A percentile compares a stretch with the other conserved stretches of the same genome.
These are phyloP conservation scores for Cecidostiba fungosa DNA, from an alignment of 2,888 invertebrate genomes.

Conservation along the genomic window DNA sequence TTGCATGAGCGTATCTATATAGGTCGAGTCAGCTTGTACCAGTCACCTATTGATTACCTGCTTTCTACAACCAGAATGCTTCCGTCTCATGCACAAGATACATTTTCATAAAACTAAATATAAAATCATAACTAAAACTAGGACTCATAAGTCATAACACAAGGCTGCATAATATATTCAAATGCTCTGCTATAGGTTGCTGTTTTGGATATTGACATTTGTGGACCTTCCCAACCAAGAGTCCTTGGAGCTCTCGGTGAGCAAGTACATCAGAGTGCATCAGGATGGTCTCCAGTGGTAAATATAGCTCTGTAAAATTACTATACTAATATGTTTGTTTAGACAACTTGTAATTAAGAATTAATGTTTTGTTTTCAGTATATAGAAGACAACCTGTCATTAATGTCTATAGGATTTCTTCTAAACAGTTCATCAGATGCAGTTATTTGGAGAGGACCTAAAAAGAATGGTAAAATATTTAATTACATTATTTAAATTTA, in stretches of 20 bases:
- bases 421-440: conserved; percentile 94
- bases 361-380: conserved; percentile 82
- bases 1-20: conserved; percentile 67
- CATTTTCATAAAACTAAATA: conserved; percentile 56
- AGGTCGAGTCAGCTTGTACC: conserved; percentile 75
- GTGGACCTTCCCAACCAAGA: conserved; percentile 98
- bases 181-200: conserved; percentile 86
- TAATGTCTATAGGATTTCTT: conserved; percentile 98
- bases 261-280: conserved; percentile 97
- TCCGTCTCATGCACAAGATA: conserved; percentile 54
- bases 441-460: conserved; percentile 99
- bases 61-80: conserved; percentile 20
- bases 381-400: conserved; percentile 95
- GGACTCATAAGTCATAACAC: conserved; percentile 43
- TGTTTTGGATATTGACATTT: conserved; percentile 97
- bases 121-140: conserved; percentile 45
- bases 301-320: conserved; percentile 75
- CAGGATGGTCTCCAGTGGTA: conserved; percentile 98
- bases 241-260: conserved; percentile 95
- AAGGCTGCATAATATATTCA: conserved; percentile 26
- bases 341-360: conserved; percentile 23
- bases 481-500: neutral
- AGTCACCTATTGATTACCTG: conserved; percentile 74
- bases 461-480: conserved; percentile 90
- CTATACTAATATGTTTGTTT: conserved; percentile 12